These are phyloP conservation scores for Crambe crambe DNA, from an alignment of 37 sponge, comb jelly and placozoan species.

Conservation along the genomic window DNA sequence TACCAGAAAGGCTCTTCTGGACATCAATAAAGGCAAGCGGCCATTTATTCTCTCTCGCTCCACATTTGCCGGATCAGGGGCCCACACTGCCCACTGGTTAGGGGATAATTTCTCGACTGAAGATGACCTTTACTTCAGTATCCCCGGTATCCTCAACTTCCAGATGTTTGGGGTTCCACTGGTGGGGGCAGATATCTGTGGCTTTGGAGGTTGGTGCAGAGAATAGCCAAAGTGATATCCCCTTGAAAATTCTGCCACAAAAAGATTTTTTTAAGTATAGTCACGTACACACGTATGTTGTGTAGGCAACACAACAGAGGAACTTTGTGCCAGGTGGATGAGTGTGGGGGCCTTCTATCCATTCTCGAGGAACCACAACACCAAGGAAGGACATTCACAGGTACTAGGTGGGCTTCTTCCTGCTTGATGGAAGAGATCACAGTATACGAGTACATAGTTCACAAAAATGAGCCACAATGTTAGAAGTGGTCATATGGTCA, in stretches of 20 bases:
- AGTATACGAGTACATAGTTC: no score
- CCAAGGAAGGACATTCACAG: slow-evolving; percentile 34
- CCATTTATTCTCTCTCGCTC: slow-evolving; percentile 82
- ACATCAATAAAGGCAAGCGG: slow-evolving; percentile 38
- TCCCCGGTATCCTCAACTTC: slow-evolving; percentile 84
- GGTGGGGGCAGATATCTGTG: slow-evolving; percentile 92
- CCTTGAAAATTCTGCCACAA: background rate
- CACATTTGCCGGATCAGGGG: slow-evolving; percentile 90
- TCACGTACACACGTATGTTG: background rate
- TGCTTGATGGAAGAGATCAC: no score
- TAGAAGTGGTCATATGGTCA: no score
- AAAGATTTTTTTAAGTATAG: background rate
- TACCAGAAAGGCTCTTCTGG: slow-evolving; percentile 64
- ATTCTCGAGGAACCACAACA: slow-evolving; percentile 82
- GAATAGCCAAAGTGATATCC: no score
- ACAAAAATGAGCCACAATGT: no score
- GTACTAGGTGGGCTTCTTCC: background rate
- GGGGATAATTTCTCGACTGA: slow-evolving; percentile 85
- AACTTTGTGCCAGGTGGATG: slow-evolving; percentile 92
- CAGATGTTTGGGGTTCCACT: slow-evolving; percentile 90
- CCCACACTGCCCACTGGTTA: slow-evolving; percentile 86
- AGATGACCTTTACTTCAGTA: slow-evolving; percentile 80
- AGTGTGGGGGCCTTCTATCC: slow-evolving; percentile 90
- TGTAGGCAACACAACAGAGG: slow-evolving; percentile 78
- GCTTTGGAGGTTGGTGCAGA: slow-evolving; percentile 75